These are phyloP conservation scores for Erpobdella octoculata DNA, from an alignment of 2,888 invertebrate genomes.

Conservation along the genomic window DNA sequence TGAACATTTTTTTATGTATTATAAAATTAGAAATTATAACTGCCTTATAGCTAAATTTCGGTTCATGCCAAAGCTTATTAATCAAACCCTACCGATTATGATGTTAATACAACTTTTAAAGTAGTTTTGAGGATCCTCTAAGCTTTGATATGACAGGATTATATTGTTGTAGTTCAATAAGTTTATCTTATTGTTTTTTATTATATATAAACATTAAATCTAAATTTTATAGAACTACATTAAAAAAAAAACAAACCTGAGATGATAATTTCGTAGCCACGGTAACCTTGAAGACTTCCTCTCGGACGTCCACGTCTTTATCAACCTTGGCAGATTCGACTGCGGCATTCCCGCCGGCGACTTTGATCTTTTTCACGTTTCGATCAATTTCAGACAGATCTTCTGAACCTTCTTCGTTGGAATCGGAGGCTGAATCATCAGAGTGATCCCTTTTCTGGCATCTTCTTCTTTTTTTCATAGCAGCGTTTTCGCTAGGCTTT, in stretches of 20 bases:
- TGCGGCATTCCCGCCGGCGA: background rate
- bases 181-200: too few relatives aligned
- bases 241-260: conserved; percentile 34
- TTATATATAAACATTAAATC: too few relatives aligned
- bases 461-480: background rate
- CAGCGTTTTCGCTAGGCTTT: background rate
- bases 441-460: background rate
- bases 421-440: background rate
- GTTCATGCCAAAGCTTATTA: too few relatives aligned
- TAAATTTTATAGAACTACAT: too few relatives aligned
- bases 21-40: too few relatives aligned
- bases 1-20: too few relatives aligned
- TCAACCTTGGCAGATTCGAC: background rate
- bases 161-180: too few relatives aligned
- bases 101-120: too few relatives aligned
- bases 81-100: too few relatives aligned
- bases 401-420: conserved; percentile 16
- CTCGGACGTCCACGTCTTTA: background rate
- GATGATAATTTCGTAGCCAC: conserved; percentile 11
- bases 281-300: background rate
- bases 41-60: too few relatives aligned
- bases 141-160: too few relatives aligned
- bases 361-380: conserved; percentile 28
- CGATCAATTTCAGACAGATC: conserved; percentile 26
- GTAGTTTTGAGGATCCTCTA: too few relatives aligned